Evolutionary conservation across 2,113 vertebrate genomes (phyloP), one percentile per base, ranked within the genome.

Genomic region (Tyrannus savana): DNA sequence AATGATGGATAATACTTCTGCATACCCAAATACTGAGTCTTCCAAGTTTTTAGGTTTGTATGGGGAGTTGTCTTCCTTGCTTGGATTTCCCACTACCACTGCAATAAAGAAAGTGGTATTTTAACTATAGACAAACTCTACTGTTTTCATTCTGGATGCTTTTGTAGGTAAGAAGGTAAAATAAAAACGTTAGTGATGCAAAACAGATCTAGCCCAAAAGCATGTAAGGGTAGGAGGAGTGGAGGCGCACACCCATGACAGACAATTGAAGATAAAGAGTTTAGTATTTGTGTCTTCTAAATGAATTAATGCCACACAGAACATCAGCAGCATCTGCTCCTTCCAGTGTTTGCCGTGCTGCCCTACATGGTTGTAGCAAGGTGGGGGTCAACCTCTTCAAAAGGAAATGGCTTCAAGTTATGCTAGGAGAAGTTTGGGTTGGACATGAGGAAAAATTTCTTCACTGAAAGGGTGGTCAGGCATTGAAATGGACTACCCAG

Each of bases 21-120:
- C 18, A 42, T 47, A 69, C 33, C 30, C n/a, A 24, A 90, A 75
- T 86, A 13, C 10, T 2, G 12, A 78, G 23, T 83, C 87, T 91
- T 87, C 46, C 66, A 52, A 77, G 58, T 35, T 79, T 56, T 72
- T 47, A 41, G 24, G 8, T 93, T 67, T 93, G 52, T 21, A 15
- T 81, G 33, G 24, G 21, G 9, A 72, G 7, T 5, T 91, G 37
- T 84, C 64, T 90, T 90, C 59, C 42, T 80, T 55, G 27, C 28
- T 86, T 88, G 56, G 25, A 60, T 94, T 96, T 95, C 27, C 23
- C 27, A 42, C 19, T 47, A 60, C 33, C 25, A 27, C 16, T 72
- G 21, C 73, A 96, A 93, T 96, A 94, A 97, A 94, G 39, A 50
- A 84, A 49, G 52, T 41, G 50, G 10, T 87, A 35, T 39, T 82